Percentiles rank a stretch among this genome's conserved stretches.
Evolutionary conservation across 2,888 invertebrate species (phyloP).

Genomic region (Plebejus melissa): DNA sequence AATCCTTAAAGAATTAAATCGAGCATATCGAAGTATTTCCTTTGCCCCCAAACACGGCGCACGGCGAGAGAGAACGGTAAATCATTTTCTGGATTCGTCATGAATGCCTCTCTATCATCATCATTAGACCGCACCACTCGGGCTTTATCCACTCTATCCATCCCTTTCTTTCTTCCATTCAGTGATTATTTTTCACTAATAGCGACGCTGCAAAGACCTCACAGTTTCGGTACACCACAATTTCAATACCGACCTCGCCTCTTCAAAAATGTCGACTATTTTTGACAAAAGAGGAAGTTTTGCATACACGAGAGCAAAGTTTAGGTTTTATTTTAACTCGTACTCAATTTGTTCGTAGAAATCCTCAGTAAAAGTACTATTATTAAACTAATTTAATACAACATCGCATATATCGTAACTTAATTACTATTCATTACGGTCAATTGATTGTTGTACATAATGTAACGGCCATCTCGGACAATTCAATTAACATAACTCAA

Average conservation of each 20-base stretch:
- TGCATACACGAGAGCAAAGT: background rate
- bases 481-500: slow-evolving; percentile 17
- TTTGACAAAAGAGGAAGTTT: background rate
- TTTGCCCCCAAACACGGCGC: slow-evolving; percentile 66
- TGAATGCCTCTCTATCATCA: slow-evolving; percentile 77
- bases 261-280: background rate
- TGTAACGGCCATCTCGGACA: background rate
- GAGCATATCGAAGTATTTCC: slow-evolving; percentile 61
- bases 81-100: slow-evolving; percentile 76
- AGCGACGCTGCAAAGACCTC: slow-evolving; percentile 32
- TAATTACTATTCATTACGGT: background rate
- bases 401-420: background rate
- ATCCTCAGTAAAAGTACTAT: background rate
- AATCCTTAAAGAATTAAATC: slow-evolving; percentile 66
- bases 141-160: slow-evolving; percentile 65
- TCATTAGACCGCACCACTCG: slow-evolving; percentile 74
- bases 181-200: slow-evolving; percentile 47
- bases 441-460: background rate
- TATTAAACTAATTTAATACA: background rate
- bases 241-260: slow-evolving; percentile 4
- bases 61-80: slow-evolving; percentile 75
- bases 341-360: background rate
- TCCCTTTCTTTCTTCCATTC: slow-evolving; percentile 57
- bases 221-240: slow-evolving; percentile 2
- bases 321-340: background rate